These are phyloP conservation scores for Enoplosus armatus DNA, from an alignment of 2,797 vertebrate species.

Conservation along the genomic window DNA sequence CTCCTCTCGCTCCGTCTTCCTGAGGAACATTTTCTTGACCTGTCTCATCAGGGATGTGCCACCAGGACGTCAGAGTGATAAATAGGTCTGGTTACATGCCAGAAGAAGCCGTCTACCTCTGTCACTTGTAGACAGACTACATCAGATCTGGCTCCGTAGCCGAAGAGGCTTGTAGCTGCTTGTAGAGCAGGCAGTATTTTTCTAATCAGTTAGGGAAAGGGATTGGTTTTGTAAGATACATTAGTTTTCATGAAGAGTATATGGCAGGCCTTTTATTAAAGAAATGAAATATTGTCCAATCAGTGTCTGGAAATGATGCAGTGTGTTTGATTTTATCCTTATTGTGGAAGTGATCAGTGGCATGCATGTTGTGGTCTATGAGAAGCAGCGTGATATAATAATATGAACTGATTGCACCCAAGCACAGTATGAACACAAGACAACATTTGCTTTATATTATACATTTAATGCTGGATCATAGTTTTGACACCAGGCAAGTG, in stretches of 20 bases:
- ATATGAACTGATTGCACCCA: background rate
- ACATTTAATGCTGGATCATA: background rate
- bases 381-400: background rate
- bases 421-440: background rate
- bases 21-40: conserved; percentile 51
- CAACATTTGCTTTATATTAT: background rate
- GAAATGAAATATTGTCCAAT: background rate
- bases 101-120: conserved; percentile 54
- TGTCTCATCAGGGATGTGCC: conserved; percentile 64
- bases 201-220: background rate
- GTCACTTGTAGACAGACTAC: conserved; percentile 45
- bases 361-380: background rate
- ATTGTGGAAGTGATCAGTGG: background rate
- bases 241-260: background rate
- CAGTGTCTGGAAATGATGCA: conserved; percentile 7
- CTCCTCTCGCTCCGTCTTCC: conserved; percentile 53
- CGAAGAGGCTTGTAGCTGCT: conserved; percentile 20
- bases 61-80: conserved; percentile 70
- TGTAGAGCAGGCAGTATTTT: conserved; percentile 7
- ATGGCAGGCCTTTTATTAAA: conserved; percentile 13
- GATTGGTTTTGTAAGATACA: conserved; percentile 16
- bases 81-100: conserved; percentile 64
- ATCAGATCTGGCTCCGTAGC: conserved; percentile 28
- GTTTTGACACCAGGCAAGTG: background rate
- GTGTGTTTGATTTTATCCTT: conserved; percentile 2